Conservation (phyloP, 2,113 vertebrate species). For the Helogale parvula region DNA sequence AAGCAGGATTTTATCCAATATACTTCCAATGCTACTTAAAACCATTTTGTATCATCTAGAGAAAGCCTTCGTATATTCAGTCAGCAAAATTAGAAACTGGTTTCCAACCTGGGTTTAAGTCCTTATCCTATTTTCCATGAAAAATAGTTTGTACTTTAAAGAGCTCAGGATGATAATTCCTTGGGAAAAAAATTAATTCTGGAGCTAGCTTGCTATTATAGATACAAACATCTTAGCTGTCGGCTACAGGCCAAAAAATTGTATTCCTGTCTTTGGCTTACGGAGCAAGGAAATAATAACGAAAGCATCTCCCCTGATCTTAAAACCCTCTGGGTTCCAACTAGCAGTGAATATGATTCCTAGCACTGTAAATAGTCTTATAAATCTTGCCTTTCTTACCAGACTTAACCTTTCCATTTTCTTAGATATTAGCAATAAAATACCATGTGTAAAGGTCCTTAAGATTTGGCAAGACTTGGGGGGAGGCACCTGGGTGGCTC, state of each 20-base stretch:
- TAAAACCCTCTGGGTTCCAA: neutral
- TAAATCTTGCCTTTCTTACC: constrained; percentile 21
- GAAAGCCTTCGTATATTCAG: neutral
- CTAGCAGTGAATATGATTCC: neutral
- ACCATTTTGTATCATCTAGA: neutral
- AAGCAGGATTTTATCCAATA: neutral
- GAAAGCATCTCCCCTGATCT: constrained; percentile 14
- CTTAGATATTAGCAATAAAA: constrained; percentile 13
- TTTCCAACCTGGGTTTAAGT: constrained; percentile 19
- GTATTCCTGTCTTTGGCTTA: neutral
- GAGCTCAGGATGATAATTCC: constrained; percentile 22
- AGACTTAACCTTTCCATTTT: constrained; percentile 40
- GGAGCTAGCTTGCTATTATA: neutral
- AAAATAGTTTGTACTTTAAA: constrained; percentile 38
- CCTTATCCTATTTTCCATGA: neutral
- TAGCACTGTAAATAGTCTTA: neutral
- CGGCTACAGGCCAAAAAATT: neutral
- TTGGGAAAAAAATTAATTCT: constrained; percentile 6
- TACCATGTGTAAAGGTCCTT: neutral
- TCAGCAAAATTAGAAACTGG: constrained; percentile 19
- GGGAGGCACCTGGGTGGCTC: too few relatives aligned
- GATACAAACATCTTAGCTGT: neutral
- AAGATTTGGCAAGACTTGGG: neutral
- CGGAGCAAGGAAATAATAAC: constrained; percentile 47
- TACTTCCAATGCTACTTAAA: neutral